Evolutionary conservation across 2,888 invertebrate genomes (phyloP), one percentile per base, ranked within the genome.

Genomic region (Xestia ashworthii): DNA sequence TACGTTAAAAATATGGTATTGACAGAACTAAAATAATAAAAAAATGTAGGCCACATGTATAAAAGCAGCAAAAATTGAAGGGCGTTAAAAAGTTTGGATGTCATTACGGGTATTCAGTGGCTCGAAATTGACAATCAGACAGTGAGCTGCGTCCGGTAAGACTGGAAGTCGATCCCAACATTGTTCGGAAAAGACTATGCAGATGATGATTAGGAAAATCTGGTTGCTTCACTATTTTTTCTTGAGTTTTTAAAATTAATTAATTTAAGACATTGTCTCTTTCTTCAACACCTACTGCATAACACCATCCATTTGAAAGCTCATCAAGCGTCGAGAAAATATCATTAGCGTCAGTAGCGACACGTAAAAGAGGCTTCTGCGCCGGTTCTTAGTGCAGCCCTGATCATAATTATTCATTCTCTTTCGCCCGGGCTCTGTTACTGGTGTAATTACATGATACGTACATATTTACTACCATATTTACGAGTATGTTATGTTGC

Each of bases 271-370:
- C 19, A 38, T 62, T 62, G 1, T 38, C 9, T 38, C 9, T n/a
- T n/a, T 9, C 46, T 25, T 22, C 22, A 2, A 0, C 2, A 38
- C 50, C 0, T 76, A 1, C 3, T 50, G 67, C 87, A 89, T 89
- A 84, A 71, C 11, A 5, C 78, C 78, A 32, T 89, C 88, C 88
- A 73, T 87, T 89, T 85, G 81, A 83, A 81, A 89, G 84, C 89
- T 86, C 84, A 87, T 89, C 88, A 89, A 71, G 82, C 78, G 73
- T 65, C 84, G 83, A 86, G 87, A 87, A 90, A 90, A 90, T 90
- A 89, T 90, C 89, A 90, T 90, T 90, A 90, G 76, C 82, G 83
- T 82, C 77, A 80, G 87, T 82, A 82, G 79, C 81, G 85, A 80
- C 62, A 81, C 78, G 84, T 83, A 82, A 89, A 89, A 90, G 89